Evolutionary conservation across 2,113 vertebrate genomes (phyloP).

Genomic region (Guaruba guarouba): DNA sequence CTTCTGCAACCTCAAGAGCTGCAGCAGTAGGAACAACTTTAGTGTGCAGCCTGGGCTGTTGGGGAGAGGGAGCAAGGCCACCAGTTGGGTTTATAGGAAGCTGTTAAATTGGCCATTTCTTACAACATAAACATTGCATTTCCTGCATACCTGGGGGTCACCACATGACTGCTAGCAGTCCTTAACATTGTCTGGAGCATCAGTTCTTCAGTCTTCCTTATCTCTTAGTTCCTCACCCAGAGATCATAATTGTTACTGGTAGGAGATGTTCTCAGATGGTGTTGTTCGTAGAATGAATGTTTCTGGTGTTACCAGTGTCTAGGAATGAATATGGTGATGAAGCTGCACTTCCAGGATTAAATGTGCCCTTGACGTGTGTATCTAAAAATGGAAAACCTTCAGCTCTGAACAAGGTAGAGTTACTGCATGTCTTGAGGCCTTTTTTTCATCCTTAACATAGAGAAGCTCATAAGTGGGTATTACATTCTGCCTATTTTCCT

Average conservation of each 20-base stretch:
- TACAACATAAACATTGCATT: not conserved
- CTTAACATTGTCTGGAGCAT: not conserved
- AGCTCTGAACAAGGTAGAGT: not conserved
- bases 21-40: not conserved
- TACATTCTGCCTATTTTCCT: conserved; percentile 18
- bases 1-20: not conserved
- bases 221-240: not conserved
- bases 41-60: not conserved
- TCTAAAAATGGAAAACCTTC: conserved; percentile 14
- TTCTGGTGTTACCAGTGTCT: not conserved
- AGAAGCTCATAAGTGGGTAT: not conserved
- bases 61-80: not conserved
- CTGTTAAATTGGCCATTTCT: not conserved
- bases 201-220: not conserved
- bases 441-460: not conserved
- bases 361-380: not conserved
- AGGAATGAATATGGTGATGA: not conserved
- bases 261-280: not conserved
- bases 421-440: not conserved
- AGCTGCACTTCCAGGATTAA: conserved; percentile 12
- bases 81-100: not conserved
- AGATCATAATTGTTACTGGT: not conserved
- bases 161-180: not conserved
- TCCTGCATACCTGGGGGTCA: not conserved
- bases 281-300: not conserved